Conservation (phyloP, 2,113 vertebrate genomes). For the Hemibagrus wyckioides region DNA sequence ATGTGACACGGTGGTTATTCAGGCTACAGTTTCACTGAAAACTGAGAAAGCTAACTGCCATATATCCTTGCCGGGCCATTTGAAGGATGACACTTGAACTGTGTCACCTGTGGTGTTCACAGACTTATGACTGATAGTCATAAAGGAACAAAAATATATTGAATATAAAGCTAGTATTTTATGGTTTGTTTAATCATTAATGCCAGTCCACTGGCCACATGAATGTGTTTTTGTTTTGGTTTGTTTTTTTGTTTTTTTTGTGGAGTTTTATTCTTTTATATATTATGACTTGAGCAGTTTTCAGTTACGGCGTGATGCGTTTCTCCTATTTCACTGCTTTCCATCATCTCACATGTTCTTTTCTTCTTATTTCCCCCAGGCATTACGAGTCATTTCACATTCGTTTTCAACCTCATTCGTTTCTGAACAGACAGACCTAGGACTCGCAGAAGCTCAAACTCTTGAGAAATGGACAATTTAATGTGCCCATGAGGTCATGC, state of each 20-base stretch:
- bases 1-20: slow-evolving; percentile 44
- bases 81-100: slow-evolving; percentile 40
- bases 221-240: not conserved
- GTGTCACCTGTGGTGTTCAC: not conserved
- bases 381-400: slow-evolving; percentile 33
- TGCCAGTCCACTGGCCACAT: not conserved
- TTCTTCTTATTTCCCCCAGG: slow-evolving; percentile 13
- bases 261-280: not conserved
- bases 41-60: slow-evolving; percentile 31
- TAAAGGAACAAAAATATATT: not conserved
- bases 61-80: not conserved
- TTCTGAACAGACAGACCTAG: slow-evolving; percentile 31
- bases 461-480: slow-evolving; percentile 54
- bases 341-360: slow-evolving; percentile 2
- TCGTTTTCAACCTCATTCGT: slow-evolving; percentile 34
- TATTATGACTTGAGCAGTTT: not conserved
- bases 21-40: slow-evolving; percentile 48
- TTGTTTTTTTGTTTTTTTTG: not conserved
- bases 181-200: not conserved
- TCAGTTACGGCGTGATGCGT: not conserved
- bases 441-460: slow-evolving; percentile 42
- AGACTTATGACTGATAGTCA: not conserved
- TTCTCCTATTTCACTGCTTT: slow-evolving; percentile 6
- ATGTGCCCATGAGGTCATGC: slow-evolving; percentile 50
- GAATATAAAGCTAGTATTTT: not conserved